Percentiles rank a stretch among this genome's conserved stretches.
phyloP scores from a whole-genome alignment of 1,140 invertebrate genomes.

The Megalopta genalis region DNA sequence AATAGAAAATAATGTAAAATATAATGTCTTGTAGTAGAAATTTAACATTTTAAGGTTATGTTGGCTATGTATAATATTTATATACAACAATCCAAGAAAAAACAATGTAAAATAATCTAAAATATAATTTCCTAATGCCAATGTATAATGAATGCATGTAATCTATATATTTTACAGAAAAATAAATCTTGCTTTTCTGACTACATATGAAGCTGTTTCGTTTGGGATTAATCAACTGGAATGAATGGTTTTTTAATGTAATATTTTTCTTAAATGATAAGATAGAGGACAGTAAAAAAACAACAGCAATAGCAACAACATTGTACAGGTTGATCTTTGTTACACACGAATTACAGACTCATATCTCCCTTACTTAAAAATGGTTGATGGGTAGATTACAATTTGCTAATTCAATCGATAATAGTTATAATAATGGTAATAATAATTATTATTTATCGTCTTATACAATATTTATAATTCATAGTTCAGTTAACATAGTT shows the following conservation, averaged over 20 bases:
- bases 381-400: slow-evolving; percentile 55
- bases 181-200: background rate
- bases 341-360: slow-evolving; percentile 63
- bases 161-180: background rate
- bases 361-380: slow-evolving; percentile 54
- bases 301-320: slow-evolving; percentile 58
- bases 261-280: slow-evolving; percentile 8
- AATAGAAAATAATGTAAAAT: slow-evolving; percentile 30
- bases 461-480: slow-evolving; percentile 70
- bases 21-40: slow-evolving; percentile 2
- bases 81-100: background rate
- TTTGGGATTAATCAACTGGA: too few relatives aligned
- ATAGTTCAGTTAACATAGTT: slow-evolving; percentile 65
- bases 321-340: slow-evolving; percentile 63
- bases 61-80: background rate
- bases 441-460: slow-evolving; percentile 67
- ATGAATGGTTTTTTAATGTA: background rate
- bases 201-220: background rate
- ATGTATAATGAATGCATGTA: background rate
- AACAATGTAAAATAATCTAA: background rate
- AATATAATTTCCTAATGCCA: background rate
- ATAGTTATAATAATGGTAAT: slow-evolving; percentile 63
- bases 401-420: slow-evolving; percentile 56
- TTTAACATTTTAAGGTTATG: slow-evolving; percentile 44
- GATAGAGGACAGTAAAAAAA: slow-evolving; percentile 51